A percentile compares a stretch with the other conserved stretches of the same genome.
These are phyloP conservation scores for Leptoclinus maculatus DNA, from an alignment of 2,797 vertebrate genomes.

Conservation along the genomic window DNA sequence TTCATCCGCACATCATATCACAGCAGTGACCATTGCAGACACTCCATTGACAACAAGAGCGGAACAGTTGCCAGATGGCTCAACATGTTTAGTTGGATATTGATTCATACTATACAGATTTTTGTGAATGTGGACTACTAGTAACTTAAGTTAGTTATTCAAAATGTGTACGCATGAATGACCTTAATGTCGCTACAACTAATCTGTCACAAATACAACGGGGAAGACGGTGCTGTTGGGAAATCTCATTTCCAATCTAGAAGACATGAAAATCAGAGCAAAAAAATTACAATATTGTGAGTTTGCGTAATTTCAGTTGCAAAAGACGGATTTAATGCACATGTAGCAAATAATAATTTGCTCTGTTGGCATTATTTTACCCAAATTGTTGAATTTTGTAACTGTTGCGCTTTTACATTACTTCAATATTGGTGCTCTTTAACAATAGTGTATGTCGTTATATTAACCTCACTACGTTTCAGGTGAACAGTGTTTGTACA, in stretches of 20 bases:
- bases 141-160: constrained; percentile 58
- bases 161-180: constrained; percentile 37
- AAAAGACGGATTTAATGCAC: constrained; percentile 14
- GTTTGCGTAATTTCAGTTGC: constrained; percentile 18
- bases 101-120: constrained; percentile 44
- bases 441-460: constrained; percentile 59
- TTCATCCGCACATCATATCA: constrained; percentile 42
- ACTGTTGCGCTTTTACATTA: constrained; percentile 3
- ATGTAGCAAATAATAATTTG: constrained; percentile 6
- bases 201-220: constrained; percentile 25
- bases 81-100: constrained; percentile 28
- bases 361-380: constrained; percentile 17
- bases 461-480: constrained; percentile 67
- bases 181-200: constrained; percentile 25
- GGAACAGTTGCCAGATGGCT: constrained; percentile 35
- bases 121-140: constrained; percentile 69
- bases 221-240: constrained; percentile 8
- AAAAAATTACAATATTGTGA: constrained; percentile 3
- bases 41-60: constrained; percentile 51
- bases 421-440: constrained; percentile 63
- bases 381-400: constrained; percentile 13
- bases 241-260: constrained; percentile 8
- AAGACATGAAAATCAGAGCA: constrained; percentile 8
- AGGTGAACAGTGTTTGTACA: constrained; percentile 59
- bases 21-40: constrained; percentile 51